These are phyloP conservation scores for Lamellibrachia luymesi DNA, from an alignment of 1,140 invertebrate species.

Conservation along the genomic window DNA sequence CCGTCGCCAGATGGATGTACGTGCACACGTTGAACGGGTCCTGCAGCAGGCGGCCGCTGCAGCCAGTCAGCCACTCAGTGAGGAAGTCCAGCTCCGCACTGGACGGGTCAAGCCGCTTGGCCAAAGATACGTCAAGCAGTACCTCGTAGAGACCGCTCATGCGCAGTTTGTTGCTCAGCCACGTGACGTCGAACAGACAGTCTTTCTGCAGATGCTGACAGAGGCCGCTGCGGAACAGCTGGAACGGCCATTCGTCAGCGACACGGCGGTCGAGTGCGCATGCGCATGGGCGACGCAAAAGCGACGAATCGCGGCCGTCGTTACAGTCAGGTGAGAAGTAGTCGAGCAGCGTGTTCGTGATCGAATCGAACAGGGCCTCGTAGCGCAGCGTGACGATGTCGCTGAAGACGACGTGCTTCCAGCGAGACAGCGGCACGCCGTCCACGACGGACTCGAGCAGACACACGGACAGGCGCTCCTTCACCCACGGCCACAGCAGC, in stretches of 20 bases:
- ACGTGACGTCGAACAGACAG: conserved; percentile 4
- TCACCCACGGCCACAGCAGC: conserved; percentile 66
- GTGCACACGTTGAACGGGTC: neutral
- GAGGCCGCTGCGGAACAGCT: conserved; percentile 46
- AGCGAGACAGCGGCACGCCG: conserved; percentile 62
- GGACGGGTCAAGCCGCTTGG: conserved; percentile 36
- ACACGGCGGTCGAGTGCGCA: neutral
- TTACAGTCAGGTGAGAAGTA: conserved; percentile 58
- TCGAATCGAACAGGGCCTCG: conserved; percentile 43
- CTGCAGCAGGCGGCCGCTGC: neutral
- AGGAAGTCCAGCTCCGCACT: neutral
- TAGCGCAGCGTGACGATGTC: conserved; percentile 60
- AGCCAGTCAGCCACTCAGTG: neutral
- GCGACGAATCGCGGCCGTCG: conserved; percentile 22
- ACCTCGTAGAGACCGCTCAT: conserved; percentile 35
- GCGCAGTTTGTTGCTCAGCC: conserved; percentile 62
- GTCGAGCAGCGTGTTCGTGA: conserved; percentile 54
- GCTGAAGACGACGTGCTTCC: conserved; percentile 63
- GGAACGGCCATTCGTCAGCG: conserved; percentile 72
- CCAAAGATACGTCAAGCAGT: conserved; percentile 23
- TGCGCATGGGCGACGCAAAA: neutral
- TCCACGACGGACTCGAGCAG: conserved; percentile 63
- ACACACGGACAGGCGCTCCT: conserved; percentile 66
- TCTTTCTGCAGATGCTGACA: conserved; percentile 32
- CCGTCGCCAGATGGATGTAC: neutral